Conservation (phyloP, 2,888 invertebrate species). For the Reticulitermes lucifugus region DNA sequence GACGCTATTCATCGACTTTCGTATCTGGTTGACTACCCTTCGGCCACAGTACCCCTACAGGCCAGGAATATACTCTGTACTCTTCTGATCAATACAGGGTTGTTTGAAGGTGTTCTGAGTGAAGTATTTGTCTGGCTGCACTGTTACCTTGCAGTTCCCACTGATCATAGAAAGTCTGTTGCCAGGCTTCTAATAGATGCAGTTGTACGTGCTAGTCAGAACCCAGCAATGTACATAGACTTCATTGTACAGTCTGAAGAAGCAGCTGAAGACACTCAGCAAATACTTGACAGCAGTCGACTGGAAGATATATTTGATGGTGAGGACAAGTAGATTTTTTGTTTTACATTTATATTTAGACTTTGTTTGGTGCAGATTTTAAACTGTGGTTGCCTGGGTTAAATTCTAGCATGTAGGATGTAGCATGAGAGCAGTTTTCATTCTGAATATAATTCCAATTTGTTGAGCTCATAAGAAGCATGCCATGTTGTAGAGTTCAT, state of each 20-base stretch:
- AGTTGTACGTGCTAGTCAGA: constrained; percentile 9
- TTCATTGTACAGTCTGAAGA: constrained; percentile 20
- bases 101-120: constrained; percentile 73
- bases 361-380: too few species aligned
- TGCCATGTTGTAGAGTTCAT: too few species aligned
- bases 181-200: constrained; percentile 25
- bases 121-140: constrained; percentile 79
- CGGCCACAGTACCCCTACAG: constrained; percentile 56
- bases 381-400: too few species aligned
- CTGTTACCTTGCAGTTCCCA: constrained; percentile 58
- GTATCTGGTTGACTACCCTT: not conserved
- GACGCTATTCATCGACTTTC: constrained; percentile 1
- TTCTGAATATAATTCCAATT: too few species aligned
- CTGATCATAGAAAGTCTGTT: not conserved
- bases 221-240: constrained; percentile 21
- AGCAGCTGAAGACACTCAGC: constrained; percentile 5
- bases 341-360: not conserved
- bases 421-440: too few species aligned
- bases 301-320: constrained; percentile 23
- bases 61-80: constrained; percentile 68
- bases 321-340: not conserved
- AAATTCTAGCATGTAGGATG: too few species aligned
- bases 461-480: too few species aligned
- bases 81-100: constrained; percentile 72
- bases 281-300: not conserved